Percentiles rank a stretch among this genome's conserved stretches.
Conservation (phyloP, 2,113 vertebrate genomes). For the human region DNA sequence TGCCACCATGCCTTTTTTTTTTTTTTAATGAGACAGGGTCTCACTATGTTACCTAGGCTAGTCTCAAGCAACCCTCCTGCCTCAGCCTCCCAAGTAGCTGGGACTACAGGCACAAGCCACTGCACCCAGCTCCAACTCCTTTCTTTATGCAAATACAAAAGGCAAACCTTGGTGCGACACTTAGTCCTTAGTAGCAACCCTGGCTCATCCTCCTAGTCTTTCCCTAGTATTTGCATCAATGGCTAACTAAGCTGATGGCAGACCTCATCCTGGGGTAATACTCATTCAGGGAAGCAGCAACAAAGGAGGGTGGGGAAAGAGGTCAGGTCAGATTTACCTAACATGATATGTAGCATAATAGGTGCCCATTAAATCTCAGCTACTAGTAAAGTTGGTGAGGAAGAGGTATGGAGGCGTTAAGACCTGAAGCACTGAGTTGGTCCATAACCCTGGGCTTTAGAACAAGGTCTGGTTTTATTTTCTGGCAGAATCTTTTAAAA, state of each 20-base stretch:
- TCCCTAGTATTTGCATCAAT: not conserved
- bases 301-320: not conserved
- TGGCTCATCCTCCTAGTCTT: not conserved
- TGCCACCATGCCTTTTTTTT: too few relatives aligned
- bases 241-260: not conserved
- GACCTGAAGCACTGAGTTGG: not conserved
- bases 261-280: not conserved
- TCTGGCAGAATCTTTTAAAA: slow-evolving; percentile 61
- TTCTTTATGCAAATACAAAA: not conserved
- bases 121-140: not conserved
- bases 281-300: not conserved
- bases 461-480: slow-evolving; percentile 78
- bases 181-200: not conserved
- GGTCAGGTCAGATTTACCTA: not conserved
- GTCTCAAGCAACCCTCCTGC: too few relatives aligned
- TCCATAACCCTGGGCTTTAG: not conserved
- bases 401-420: not conserved
- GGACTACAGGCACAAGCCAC: too few relatives aligned
- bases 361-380: not conserved
- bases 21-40: too few relatives aligned
- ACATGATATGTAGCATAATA: not conserved
- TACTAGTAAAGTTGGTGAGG: not conserved
- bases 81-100: too few relatives aligned
- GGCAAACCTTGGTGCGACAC: not conserved
- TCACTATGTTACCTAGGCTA: too few relatives aligned